Base-by-base conservation (phyloP, 2,888 invertebrate genomes). In the Megastigmus dorsalis region DNA sequence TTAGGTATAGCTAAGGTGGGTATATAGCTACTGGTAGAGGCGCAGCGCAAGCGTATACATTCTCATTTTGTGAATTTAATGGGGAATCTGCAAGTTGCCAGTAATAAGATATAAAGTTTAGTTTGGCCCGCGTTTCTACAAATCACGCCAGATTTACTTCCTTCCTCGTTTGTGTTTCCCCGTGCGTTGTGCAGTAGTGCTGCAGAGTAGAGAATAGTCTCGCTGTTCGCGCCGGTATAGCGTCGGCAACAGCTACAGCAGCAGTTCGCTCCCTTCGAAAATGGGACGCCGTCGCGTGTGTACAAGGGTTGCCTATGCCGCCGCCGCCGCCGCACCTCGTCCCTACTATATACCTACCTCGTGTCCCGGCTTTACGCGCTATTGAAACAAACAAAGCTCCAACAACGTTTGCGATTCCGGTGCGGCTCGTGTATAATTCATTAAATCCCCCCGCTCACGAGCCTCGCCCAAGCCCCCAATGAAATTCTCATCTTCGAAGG, bases 71-170 rank as follows among this genome's bases (percentile, higher is more conserved):
- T 6, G 6, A 52, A 52, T 52, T 52, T 52, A 52, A 52, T 26
- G 52, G 52, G 52, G n/a, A 28, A 52, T 52, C 26, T 52, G 28
- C 28, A 52, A n/a, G n/a, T n/a, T n/a, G n/a, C n/a, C n/a, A 52
- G 28, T 52, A 52, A 52, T 52, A 52, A 52, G 52, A n/a, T 50
- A 52, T 52, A 52, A 52, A 52, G 52, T 52, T 52, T 52, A 28
- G 15, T 52, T 52, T 52, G 28, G n/a, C n/a, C n/a, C 52, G 13
- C 52, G 52, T 52, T 52, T 52, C 52, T 52, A 52, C 52, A 52
- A 52, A 52, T 52, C 52, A 52, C 52, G 52, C n/a, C 52, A 52
- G 52, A 52, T 52, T 52, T 52, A 52, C 15, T 52, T 52, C 52
- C 52, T 26, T 26, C n/a, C 52, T 52, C 26, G 28, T n/a, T 52